phyloP scores from a whole-genome alignment of 2,888 invertebrate genomes.

The Aleiodes alternator region DNA sequence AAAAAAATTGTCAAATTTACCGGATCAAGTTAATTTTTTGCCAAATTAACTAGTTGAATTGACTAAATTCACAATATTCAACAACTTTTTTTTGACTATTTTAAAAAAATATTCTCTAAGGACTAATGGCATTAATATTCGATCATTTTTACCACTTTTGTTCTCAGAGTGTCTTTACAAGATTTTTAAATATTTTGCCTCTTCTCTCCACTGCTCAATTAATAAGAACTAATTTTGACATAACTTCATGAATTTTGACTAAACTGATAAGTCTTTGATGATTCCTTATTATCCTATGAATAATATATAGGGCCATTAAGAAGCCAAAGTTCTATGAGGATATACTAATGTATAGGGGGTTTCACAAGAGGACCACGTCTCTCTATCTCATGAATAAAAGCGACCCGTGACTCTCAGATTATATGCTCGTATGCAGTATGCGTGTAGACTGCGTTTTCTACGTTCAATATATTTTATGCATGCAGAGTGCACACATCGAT shows the following conservation, averaged over 20 bases:
- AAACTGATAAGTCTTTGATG: conserved; percentile 15
- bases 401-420: conserved; percentile 42
- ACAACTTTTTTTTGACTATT: too few relatives aligned
- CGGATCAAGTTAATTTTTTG: too few relatives aligned
- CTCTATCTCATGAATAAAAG: conserved; percentile 56
- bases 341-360: conserved; percentile 7
- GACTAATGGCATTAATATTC: too few relatives aligned
- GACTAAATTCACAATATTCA: too few relatives aligned
- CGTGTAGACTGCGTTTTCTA: conserved; percentile 43
- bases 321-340: conserved; percentile 16
- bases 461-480: conserved; percentile 43
- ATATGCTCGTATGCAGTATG: conserved; percentile 46
- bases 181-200: too few relatives aligned
- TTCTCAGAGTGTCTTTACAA: too few relatives aligned
- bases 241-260: neutral
- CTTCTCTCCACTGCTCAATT: neutral
- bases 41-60: too few relatives aligned
- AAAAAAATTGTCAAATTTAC: too few relatives aligned
- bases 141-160: too few relatives aligned
- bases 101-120: too few relatives aligned
- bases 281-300: conserved; percentile 48
- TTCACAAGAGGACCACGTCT: conserved; percentile 23
- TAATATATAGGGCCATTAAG: conserved; percentile 56
- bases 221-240: neutral
- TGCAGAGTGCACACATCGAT: conserved; percentile 33